Percentiles rank a stretch among this genome's conserved stretches.
phyloP scores from a whole-genome alignment of 2,888 invertebrate species.

The Drosophila eohydei region DNA sequence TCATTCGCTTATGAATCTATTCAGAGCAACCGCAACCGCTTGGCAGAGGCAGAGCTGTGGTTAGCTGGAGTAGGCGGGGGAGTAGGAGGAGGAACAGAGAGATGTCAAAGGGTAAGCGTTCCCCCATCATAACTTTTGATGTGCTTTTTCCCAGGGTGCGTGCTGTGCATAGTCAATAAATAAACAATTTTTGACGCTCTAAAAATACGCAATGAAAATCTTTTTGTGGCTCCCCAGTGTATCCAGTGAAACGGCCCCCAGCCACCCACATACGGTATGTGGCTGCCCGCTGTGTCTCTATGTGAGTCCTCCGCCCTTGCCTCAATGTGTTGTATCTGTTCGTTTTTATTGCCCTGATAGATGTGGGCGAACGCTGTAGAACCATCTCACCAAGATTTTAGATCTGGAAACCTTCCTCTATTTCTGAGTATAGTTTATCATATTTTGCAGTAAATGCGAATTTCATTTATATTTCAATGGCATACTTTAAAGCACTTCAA shows the following conservation, averaged over 20 bases:
- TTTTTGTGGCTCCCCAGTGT: constrained; percentile 33
- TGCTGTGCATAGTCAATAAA: constrained; percentile 78
- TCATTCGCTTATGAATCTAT: constrained; percentile 49
- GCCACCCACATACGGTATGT: background rate
- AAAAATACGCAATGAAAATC: constrained; percentile 52
- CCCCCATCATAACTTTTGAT: constrained; percentile 67
- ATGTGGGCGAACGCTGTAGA: background rate
- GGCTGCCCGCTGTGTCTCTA: constrained; percentile 1
- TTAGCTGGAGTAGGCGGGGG: background rate
- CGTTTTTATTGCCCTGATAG: constrained; percentile 5
- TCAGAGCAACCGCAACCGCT: constrained; percentile 41
- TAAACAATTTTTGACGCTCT: constrained; percentile 70
- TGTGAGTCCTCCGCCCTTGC: background rate
- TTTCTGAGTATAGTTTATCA: background rate
- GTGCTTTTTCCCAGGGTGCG: constrained; percentile 66
- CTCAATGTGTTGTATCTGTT: constrained; percentile 3
- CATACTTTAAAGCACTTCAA: background rate
- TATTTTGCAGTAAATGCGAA: background rate
- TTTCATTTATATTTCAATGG: background rate
- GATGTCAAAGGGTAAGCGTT: constrained; percentile 4
- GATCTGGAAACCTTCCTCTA: background rate
- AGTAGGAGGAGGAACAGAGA: background rate
- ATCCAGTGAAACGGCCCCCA: constrained; percentile 1
- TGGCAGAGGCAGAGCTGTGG: background rate
- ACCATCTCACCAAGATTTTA: background rate